Conservation (phyloP, 2,888 invertebrate genomes). For the Pristionchus maxplancki region DNA sequence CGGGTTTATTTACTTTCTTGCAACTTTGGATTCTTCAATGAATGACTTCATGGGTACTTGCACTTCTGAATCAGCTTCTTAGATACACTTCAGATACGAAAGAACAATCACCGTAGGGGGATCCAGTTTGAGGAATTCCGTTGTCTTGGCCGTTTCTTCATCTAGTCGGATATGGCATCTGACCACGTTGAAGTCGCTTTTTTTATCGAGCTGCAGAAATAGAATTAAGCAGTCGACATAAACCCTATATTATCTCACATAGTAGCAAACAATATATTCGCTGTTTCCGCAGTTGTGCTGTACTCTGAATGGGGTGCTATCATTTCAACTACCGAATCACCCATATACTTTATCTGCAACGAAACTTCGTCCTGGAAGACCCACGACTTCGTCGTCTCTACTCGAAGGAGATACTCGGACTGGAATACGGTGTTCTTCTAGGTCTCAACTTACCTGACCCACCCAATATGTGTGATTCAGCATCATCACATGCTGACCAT, state of each 20-base stretch:
- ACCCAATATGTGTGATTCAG: not conserved
- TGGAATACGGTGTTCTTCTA: not conserved
- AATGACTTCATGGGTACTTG: not conserved
- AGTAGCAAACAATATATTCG: not conserved
- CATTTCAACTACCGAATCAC: not conserved
- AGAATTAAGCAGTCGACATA: not conserved
- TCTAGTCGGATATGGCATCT: not conserved
- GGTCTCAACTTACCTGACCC: not conserved
- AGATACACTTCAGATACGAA: not conserved
- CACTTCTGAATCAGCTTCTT: not conserved
- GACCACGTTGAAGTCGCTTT: slow-evolving; percentile 7
- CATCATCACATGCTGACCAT: not conserved
- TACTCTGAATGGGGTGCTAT: not conserved
- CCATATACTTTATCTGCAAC: not conserved
- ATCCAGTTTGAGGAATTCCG: not conserved
- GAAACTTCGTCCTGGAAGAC: slow-evolving; percentile 20
- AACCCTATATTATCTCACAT: not conserved
- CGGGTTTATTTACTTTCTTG: not conserved
- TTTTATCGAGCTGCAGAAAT: not conserved
- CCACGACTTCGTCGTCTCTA: slow-evolving; percentile 13
- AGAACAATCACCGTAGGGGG: not conserved
- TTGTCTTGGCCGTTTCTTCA: not conserved
- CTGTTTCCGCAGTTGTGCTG: not conserved
- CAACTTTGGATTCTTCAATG: not conserved
- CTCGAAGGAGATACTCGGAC: not conserved